Conservation (phyloP, 2,113 vertebrate species). For the Phyllostomus hastatus region DNA sequence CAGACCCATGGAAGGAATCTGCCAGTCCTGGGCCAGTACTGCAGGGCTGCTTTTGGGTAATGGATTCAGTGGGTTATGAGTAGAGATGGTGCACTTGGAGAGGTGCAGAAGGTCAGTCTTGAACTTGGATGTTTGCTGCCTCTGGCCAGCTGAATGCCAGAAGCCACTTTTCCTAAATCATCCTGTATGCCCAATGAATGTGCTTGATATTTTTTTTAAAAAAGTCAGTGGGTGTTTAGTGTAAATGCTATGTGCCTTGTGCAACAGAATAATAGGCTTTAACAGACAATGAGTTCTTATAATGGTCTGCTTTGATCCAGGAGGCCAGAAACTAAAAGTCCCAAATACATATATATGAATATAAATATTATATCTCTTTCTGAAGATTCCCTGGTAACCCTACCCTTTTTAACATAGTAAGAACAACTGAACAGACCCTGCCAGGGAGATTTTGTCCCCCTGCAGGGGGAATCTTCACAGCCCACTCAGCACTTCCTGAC, state of each 20-base stretch:
- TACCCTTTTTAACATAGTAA: neutral
- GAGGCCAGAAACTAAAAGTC: neutral
- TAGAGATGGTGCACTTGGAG: neutral
- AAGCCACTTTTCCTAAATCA: neutral
- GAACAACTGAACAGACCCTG: neutral
- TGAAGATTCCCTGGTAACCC: neutral
- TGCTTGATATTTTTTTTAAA: neutral
- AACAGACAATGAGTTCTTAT: neutral
- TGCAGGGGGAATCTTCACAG: neutral
- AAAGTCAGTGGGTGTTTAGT: neutral
- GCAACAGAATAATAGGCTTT: neutral
- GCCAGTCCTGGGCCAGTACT: neutral
- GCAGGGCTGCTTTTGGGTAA: neutral
- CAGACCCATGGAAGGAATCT: rapidly evolving
- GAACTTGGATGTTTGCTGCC: neutral
- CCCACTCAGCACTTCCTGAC: neutral
- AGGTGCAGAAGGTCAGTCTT: neutral
- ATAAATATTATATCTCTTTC: neutral
- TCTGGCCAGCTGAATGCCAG: neutral
- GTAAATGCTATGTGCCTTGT: neutral
- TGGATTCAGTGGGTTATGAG: neutral
- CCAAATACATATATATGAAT: neutral
- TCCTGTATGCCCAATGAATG: neutral
- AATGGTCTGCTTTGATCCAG: neutral
- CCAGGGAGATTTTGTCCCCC: neutral